Percentiles rank a stretch among this genome's conserved stretches.
Conservation (phyloP, 2,888 invertebrate genomes). For the Eudasyphora cyanicolor region DNA sequence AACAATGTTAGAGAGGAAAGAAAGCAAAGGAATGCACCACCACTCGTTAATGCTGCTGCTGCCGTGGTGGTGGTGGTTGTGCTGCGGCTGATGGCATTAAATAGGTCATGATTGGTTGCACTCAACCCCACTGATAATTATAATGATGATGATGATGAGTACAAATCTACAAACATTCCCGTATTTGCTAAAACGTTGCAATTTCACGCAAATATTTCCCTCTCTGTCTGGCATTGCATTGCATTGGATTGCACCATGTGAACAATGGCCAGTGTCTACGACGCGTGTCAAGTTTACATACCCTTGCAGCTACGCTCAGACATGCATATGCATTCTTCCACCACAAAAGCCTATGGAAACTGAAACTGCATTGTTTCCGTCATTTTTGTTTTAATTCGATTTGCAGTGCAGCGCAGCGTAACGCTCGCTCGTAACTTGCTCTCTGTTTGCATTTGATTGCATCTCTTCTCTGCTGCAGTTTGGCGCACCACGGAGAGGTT, state of each 20-base stretch:
- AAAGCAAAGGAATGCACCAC: background rate
- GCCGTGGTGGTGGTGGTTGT: background rate
- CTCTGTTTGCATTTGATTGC: background rate
- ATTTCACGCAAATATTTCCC: background rate
- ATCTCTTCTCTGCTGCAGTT: background rate
- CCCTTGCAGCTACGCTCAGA: background rate
- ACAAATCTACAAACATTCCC: background rate
- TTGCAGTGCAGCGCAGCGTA: background rate
- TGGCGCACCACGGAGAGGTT: background rate
- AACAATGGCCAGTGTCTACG: conserved; percentile 34
- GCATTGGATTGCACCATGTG: background rate
- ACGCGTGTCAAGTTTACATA: conserved; percentile 52
- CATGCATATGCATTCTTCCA: background rate
- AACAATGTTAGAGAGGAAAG: background rate
- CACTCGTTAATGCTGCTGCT: background rate
- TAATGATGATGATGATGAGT: conserved; percentile 29
- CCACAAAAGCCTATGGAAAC: background rate
- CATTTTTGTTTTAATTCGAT: conserved; percentile 14
- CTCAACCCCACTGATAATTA: conserved; percentile 11
- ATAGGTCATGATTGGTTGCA: conserved; percentile 61
- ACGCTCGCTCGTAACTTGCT: too few species aligned
- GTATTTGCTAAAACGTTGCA: background rate
- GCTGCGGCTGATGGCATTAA: background rate
- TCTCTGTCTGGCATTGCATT: conserved; percentile 28
- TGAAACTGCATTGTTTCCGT: conserved; percentile 42